phyloP scores from a whole-genome alignment of 2,113 vertebrate species.

The Mobula hypostoma region DNA sequence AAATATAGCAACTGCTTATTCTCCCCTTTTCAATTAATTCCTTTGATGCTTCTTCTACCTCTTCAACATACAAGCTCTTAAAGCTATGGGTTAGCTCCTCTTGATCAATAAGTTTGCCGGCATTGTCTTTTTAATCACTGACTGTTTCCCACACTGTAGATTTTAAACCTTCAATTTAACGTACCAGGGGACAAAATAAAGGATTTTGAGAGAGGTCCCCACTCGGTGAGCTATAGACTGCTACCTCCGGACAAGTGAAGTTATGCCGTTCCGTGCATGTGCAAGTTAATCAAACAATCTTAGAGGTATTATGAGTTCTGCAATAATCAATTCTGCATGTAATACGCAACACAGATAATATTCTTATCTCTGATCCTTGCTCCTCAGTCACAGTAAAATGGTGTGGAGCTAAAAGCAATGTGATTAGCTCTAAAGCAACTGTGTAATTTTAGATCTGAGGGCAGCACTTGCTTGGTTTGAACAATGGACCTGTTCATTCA shows the following conservation, averaged over 20 bases:
- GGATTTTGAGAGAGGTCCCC: background rate
- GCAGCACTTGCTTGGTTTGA: background rate
- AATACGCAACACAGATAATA: background rate
- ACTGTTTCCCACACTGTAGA: background rate
- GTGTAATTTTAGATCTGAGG: constrained; percentile 18
- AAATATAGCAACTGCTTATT: too few species aligned
- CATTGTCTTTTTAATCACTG: background rate
- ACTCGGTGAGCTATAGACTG: background rate
- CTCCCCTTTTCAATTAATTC: background rate
- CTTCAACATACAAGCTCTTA: background rate
- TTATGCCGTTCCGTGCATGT: background rate
- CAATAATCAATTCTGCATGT: background rate
- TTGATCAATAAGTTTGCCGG: background rate
- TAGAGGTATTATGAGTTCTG: background rate
- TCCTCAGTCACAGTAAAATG: background rate
- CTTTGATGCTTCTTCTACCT: background rate
- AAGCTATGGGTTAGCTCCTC: background rate
- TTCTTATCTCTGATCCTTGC: constrained; percentile 15
- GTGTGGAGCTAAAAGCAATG: background rate
- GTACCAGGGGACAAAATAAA: background rate
- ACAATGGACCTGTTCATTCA: background rate
- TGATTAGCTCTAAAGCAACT: background rate
- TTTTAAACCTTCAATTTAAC: background rate
- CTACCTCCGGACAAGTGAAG: background rate
- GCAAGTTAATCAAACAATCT: background rate